Percentiles rank a stretch among this genome's conserved stretches.
Conservation (phyloP, 2,797 vertebrate species). For the Peromyscus eremicus region DNA sequence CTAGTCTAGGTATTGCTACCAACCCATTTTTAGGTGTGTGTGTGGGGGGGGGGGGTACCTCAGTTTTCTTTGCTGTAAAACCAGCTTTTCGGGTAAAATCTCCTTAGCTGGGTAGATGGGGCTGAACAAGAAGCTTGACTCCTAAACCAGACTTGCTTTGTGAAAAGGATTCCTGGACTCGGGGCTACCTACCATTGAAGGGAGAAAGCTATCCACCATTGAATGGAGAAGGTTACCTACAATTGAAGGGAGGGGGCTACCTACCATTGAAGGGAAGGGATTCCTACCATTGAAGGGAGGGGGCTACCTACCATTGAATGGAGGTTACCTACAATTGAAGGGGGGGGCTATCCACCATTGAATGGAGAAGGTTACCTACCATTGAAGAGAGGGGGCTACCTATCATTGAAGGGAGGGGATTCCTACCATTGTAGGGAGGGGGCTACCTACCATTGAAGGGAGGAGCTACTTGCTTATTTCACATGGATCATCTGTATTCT, state of each 20-base stretch:
- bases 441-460: background rate
- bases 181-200: background rate
- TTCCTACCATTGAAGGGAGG: no score
- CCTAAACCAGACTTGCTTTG: conserved; percentile 20
- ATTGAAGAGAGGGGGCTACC: no score
- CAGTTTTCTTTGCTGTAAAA: conserved; percentile 41
- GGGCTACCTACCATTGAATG: no score
- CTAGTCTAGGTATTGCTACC: background rate
- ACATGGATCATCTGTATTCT: background rate
- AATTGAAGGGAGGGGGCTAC: background rate
- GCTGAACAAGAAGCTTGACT: conserved; percentile 26
- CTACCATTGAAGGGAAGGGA: no score
- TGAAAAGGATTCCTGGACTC: conserved; percentile 42
- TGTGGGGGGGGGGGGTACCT: background rate
- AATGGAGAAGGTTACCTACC: no score
- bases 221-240: background rate
- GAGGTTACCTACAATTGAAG: no score
- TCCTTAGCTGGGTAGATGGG: background rate
- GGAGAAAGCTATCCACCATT: no score
- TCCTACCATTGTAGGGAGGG: background rate
- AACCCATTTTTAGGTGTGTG: background rate
- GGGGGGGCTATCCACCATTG: no score
- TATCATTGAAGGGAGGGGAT: no score
- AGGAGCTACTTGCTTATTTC: conserved; percentile 10
- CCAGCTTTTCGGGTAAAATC: background rate